A percentile compares a stretch with the other conserved stretches of the same genome.
Conservation (phyloP, 1,140 invertebrate species). For the Cepaea nemoralis region DNA sequence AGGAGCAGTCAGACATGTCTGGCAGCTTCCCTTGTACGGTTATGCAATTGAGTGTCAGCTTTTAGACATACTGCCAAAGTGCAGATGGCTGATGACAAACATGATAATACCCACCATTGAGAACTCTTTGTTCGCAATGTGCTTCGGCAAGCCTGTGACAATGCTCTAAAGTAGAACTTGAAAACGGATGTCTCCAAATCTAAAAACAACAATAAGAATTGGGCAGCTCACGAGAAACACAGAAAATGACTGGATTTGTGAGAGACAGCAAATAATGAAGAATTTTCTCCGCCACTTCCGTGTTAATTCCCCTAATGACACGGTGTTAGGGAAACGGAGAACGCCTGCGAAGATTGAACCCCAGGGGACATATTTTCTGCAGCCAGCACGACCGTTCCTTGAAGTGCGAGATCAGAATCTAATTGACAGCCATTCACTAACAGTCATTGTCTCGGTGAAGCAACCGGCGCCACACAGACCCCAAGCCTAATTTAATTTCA, state of each 20-base stretch:
- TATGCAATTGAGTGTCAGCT: background rate
- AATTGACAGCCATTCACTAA: conserved; percentile 25
- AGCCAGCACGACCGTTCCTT: background rate
- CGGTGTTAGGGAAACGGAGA: conserved; percentile 15
- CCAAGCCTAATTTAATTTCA: conserved; percentile 25
- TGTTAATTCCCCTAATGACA: conserved; percentile 31
- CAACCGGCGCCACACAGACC: conserved; percentile 7
- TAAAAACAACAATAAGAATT: conserved; percentile 16
- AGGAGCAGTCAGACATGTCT: too few relatives aligned
- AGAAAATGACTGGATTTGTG: conserved; percentile 12
- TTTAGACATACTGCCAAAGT: background rate
- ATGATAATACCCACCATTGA: background rate
- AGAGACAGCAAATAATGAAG: conserved; percentile 20
- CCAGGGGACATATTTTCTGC: conserved; percentile 28
- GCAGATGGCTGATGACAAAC: conserved; percentile 3
- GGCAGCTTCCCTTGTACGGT: background rate
- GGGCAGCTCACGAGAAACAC: background rate
- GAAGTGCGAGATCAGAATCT: conserved; percentile 20
- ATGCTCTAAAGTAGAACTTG: background rate
- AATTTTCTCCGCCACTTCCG: conserved; percentile 26
- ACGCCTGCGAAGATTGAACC: conserved; percentile 16
- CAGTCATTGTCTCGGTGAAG: conserved; percentile 15
- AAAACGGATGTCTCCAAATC: conserved; percentile 3
- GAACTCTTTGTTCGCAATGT: background rate
- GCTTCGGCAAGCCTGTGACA: background rate